Percentiles rank a stretch among this genome's conserved stretches.
Evolutionary conservation across 2,888 invertebrate genomes (phyloP).

Genomic region (Lumbricus terrestris): DNA sequence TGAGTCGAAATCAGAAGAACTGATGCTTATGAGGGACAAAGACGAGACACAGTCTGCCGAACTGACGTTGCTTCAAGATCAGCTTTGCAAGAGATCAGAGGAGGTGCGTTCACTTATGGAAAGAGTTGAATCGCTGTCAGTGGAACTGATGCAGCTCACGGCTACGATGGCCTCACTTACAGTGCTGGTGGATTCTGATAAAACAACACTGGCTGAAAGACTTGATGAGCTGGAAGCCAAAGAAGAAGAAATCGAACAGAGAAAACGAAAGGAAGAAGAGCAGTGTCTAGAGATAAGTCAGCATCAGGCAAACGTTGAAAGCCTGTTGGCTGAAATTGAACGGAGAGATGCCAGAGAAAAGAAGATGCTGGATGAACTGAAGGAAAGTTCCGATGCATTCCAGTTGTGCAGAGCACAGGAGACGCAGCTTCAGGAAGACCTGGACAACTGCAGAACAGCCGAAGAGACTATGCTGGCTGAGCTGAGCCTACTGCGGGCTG

Average conservation of each 20-base stretch:
- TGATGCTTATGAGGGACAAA: not conserved
- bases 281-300: not conserved
- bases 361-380: slow-evolving; percentile 4
- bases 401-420: not conserved
- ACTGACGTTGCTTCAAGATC: not conserved
- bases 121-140: not conserved
- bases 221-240: not conserved
- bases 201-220: not conserved
- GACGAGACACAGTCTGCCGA: not conserved
- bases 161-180: not conserved
- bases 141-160: not conserved
- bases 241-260: not conserved
- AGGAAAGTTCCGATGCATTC: not conserved
- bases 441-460: not conserved
- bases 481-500: not conserved
- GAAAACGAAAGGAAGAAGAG: not conserved
- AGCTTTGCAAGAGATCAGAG: not conserved
- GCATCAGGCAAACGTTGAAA: not conserved
- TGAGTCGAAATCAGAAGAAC: not conserved
- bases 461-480: not conserved
- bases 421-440: not conserved
- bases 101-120: not conserved
- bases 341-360: not conserved
- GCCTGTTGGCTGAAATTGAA: not conserved
- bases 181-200: not conserved